Evolutionary conservation across 2,888 invertebrate genomes (phyloP), one percentile per base, ranked within the genome.

Genomic region (Drosophila bunnanda): DNA sequence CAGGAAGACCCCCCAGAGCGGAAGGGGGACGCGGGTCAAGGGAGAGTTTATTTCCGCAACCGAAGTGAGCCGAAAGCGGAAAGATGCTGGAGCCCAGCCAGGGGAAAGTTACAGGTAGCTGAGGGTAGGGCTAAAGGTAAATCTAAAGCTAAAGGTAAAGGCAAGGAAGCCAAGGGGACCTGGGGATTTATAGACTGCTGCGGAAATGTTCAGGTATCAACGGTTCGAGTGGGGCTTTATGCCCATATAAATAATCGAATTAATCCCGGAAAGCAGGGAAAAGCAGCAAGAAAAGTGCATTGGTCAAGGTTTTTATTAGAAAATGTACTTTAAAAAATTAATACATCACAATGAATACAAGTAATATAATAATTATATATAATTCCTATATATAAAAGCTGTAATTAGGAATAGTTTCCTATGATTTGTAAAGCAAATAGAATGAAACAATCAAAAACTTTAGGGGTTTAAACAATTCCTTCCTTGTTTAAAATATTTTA

Each of bases 11-110:
- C 28, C 17, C 41, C 62, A 28, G 41, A 71, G 48, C 78, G 84
- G 88, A 82, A 83, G 87, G 76, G 72, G 83, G 57, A 25, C 25
- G n/a, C 74, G 75, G 84, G 83, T 80, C 88, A 85, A 82, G 83
- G 80, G 78, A 84, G 83, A 88, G 77, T 82, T 77, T 80, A 88
- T 84, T 88, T 88, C 88, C 86, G 88, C 83, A 88, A 80, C 78
- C 86, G 82, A 76, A 84, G 76, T 75, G 78, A 76, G 76, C 60
- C 57, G 57, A 28, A 48, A 54, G 36, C 25, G 53, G 36, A 57
- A 53, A 61, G 46, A 41, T 17, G 39, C 20, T n/a, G 22, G 3
- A 22, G 41, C 38, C 13, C 12, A 34, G 38, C 32, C 9, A 10
- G 46, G n/a, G 38, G 34, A 22, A 30, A 30, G 22, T 34, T 34